phyloP scores from a whole-genome alignment of 2,113 vertebrate genomes.

The Sebastes schlegelii region DNA sequence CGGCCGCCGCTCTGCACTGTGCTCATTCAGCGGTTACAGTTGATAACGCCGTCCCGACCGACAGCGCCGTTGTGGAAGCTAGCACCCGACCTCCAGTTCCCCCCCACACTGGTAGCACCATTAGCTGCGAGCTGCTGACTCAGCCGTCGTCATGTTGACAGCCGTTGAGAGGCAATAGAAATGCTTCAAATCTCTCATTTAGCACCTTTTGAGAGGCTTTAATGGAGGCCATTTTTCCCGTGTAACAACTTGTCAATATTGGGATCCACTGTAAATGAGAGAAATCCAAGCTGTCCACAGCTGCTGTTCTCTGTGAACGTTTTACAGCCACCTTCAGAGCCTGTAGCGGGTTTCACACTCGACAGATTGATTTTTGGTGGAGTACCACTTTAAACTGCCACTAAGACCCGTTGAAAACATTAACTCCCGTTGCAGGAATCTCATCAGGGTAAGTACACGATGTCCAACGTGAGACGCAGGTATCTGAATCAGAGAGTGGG shows the following conservation, averaged over 20 bases:
- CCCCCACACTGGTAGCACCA: no score
- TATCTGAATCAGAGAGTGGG: slow-evolving; percentile 23
- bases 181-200: no score
- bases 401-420: background rate
- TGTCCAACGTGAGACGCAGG: background rate
- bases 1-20: no score
- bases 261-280: background rate
- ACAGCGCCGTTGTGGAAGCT: no score
- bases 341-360: background rate
- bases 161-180: no score
- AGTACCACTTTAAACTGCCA: background rate
- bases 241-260: background rate
- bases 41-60: no score
- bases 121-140: no score
- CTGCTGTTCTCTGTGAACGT: background rate
- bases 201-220: background rate
- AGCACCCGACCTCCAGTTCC: no score
- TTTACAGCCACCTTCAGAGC: background rate
- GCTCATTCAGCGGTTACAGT: no score
- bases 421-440: background rate
- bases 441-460: background rate
- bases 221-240: background rate
- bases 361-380: background rate
- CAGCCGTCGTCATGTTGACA: no score
- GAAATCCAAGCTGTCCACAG: background rate